Evolutionary conservation across 2,113 vertebrate genomes (phyloP).

Genomic region (Corydoras sp.): DNA sequence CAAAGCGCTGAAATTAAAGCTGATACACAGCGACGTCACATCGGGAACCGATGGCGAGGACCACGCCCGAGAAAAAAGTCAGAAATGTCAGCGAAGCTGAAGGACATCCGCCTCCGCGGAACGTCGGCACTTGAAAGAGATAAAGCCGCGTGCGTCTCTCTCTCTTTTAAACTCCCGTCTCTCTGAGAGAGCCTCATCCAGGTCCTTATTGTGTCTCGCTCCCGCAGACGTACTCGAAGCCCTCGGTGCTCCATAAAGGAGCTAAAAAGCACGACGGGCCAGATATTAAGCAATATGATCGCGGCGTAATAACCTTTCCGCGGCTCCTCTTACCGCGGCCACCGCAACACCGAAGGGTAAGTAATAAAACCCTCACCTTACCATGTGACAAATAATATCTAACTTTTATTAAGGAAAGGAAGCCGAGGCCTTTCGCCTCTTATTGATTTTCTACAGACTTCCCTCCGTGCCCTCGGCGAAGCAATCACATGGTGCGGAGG

Average conservation of each 20-base stretch:
- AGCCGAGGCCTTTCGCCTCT: constrained; percentile 80
- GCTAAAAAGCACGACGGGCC: constrained; percentile 41
- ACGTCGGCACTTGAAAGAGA: too few species aligned
- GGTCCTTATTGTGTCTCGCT: constrained; percentile 29
- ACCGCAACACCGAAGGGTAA: constrained; percentile 82
- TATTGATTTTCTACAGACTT: constrained; percentile 87
- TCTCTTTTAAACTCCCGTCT: constrained; percentile 21
- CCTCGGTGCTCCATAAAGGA: constrained; percentile 34
- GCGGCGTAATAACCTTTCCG: constrained; percentile 80
- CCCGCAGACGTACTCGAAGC: constrained; percentile 22
- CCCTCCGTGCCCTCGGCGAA: constrained; percentile 34
- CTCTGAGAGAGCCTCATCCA: constrained; percentile 18
- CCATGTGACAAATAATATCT: constrained; percentile 91
- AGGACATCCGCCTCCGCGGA: too few species aligned
- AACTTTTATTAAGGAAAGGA: constrained; percentile 91
- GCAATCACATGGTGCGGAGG: too few species aligned
- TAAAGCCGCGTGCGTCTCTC: background rate
- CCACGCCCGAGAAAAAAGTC: too few species aligned
- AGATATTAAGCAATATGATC: constrained; percentile 82
- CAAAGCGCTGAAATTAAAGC: too few species aligned
- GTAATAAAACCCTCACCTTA: constrained; percentile 85
- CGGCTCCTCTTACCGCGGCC: constrained; percentile 65
- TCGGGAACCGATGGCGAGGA: too few species aligned
- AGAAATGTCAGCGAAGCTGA: too few species aligned
- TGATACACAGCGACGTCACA: too few species aligned